Evolutionary conservation across 2,888 invertebrate genomes (phyloP), one percentile per base, ranked within the genome.

Genomic region (Liopterus haemorrhoidalis): DNA sequence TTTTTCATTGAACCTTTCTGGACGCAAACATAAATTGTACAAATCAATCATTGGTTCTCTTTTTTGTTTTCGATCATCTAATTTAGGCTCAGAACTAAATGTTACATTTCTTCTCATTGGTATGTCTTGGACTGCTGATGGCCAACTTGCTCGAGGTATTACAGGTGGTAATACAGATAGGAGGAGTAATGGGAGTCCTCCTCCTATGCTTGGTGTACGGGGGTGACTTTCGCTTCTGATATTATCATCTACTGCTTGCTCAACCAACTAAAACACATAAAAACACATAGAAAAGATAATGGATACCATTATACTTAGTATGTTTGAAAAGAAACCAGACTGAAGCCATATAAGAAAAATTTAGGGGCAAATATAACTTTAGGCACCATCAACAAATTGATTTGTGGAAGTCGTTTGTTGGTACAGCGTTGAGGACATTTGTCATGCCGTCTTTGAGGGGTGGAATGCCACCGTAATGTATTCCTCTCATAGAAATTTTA

Each of bases 71-170:
- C 27, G 38, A 54, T 74, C 75, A 60, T 76, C 76, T 1, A 80
- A 70, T 59, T 79, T 79, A 0, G 79, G 79, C 56, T 80, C 79
- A 0, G 79, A 80, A 57, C 78, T 78, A 58, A 81, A 81, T 42
- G 76, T 78, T 45, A 80, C 76, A 1, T 79, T 79, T 52, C 76
- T 73, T 12, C 78, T 63, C 70, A 71, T 70, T 0, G 76, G 74
- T n/a, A 75, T 70, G 64, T 71, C 75, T 31, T 75, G 76, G 57
- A 83, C 81, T 0, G 83, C 79, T 8, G 83, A 82, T 0, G 85
- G 85, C 85, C 84, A 85, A 63, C 82, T 82, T 4, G 84, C 84
- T 28, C 84, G 72, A 0, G 84, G 84, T 41, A 84, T 84, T 38
- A 84, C 82, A 2, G 84, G 83, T 0, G 84, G 84, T 1, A 84